Evolutionary conservation across 2,113 vertebrate genomes (phyloP).

Genomic region (Pseudorhombus dupliciocellatus): DNA sequence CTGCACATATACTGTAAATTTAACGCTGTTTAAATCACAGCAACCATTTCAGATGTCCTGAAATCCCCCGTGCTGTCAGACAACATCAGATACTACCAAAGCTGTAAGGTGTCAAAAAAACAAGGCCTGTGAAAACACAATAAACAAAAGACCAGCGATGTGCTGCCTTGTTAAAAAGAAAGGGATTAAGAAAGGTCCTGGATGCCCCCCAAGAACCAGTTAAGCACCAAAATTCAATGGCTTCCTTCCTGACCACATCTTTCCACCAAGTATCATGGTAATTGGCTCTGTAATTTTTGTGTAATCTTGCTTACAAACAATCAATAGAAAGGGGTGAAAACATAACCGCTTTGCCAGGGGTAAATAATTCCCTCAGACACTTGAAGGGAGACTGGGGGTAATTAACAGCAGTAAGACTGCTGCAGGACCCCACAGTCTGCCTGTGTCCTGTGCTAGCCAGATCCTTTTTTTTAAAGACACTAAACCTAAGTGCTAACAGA

Average conservation of each 20-base stretch:
- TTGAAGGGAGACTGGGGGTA: conserved; percentile 31
- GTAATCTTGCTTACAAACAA: too few relatives aligned
- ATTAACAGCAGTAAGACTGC: conserved; percentile 65
- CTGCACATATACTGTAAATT: neutral
- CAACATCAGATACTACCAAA: conserved; percentile 47
- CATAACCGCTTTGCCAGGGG: too few relatives aligned
- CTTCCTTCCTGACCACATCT: too few relatives aligned
- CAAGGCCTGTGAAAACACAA: conserved; percentile 58
- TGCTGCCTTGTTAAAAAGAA: too few relatives aligned
- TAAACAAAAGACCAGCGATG: conserved; percentile 27
- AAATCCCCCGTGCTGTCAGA: conserved; percentile 29
- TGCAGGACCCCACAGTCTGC: conserved; percentile 43
- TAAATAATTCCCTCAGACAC: conserved; percentile 44
- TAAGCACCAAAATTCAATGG: too few relatives aligned
- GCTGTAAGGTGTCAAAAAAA: conserved; percentile 46
- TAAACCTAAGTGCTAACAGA: conserved; percentile 77
- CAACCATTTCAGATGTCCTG: conserved; percentile 11
- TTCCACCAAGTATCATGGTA: too few relatives aligned
- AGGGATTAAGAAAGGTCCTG: too few relatives aligned
- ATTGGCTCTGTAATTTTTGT: too few relatives aligned
- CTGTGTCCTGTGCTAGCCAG: conserved; percentile 58
- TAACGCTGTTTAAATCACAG: neutral
- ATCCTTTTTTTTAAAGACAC: conserved; percentile 54
- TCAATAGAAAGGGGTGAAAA: too few relatives aligned
- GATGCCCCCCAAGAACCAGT: too few relatives aligned